Base-by-base conservation (phyloP, 2,797 vertebrate species). In the Microctenopoma stevenorrisi region DNA sequence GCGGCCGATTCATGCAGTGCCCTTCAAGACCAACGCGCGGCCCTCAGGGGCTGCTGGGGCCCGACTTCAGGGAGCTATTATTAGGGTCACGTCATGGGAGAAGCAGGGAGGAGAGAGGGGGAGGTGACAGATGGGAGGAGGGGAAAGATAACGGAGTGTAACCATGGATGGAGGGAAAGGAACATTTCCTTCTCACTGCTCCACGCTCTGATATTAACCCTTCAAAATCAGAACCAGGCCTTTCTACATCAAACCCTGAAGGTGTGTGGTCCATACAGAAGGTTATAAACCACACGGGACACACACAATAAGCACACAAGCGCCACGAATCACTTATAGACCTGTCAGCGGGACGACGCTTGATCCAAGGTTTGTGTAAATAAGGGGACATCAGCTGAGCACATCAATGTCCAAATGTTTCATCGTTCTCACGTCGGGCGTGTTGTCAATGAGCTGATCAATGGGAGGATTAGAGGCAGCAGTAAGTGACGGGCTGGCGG, bases 61-160 rank as follows among this genome's bases (percentile, higher is more conserved):
- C 78, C 74, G 69, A 90, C 90, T 86, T 79, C 62, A 72, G 82
- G 79, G 86, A 87, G 88, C 91, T 93, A 94, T 92, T 92, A 88
- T 90, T 92, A 93, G 22, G 22, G 66, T 63, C 59, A 55, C 74
- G 76, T 87, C 89, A 88, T 73, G 86, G 80, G 88, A 82, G 85
- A 86, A 74, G 79, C 87, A 65, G 86, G 57, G 25, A 79, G 86
- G 76, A 66, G 64, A 84, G 84, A 74, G 77, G 60, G 79, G 87
- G 38, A 86, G 85, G 83, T 86, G 87, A 89, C 85, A 91, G 82
- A 84, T 84, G 83, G 79, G 82, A 83, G 82, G 64, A 35, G 64
- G 79, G 78, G 68, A 5, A 37, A 18, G 70, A 62, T 64, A 33
- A 72, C 11, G 59, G 76, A 76, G 62, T 40, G 28, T 42, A 60